Evolutionary conservation across 2,113 vertebrate genomes (phyloP).

Genomic region (Oncorhynchus nerka): DNA sequence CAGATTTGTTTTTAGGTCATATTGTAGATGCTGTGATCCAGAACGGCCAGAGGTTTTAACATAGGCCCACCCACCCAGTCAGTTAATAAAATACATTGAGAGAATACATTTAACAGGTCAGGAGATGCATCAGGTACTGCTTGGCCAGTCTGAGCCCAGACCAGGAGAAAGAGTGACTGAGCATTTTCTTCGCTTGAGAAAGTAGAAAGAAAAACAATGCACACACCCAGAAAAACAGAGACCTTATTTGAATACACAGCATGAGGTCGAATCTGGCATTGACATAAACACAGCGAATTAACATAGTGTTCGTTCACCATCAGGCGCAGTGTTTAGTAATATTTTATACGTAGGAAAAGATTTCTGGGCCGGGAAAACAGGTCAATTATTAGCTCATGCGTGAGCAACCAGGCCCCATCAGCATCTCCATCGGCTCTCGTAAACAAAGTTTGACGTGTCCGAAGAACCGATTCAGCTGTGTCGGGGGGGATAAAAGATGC

Average conservation of each 20-base stretch:
- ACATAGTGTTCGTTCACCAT: no score
- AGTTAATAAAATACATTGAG: not conserved
- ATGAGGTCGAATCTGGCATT: no score
- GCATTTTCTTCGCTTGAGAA: constrained; percentile 21
- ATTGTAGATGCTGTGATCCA: no score
- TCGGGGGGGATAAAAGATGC: constrained; percentile 21
- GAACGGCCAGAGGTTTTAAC: no score
- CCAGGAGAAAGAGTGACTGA: not conserved
- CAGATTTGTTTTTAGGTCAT: no score
- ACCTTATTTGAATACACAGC: no score
- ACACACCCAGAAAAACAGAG: not conserved
- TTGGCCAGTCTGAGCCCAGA: not conserved
- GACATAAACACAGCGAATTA: no score
- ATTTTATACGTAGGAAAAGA: no score
- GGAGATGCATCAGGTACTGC: not conserved
- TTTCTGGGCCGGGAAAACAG: constrained; percentile 50
- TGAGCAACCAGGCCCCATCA: constrained; percentile 40
- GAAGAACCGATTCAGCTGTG: constrained; percentile 23
- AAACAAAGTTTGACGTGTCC: constrained; percentile 39
- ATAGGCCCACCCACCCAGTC: no score
- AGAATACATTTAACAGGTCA: not conserved
- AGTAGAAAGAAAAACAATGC: constrained; percentile 10
- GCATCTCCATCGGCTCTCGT: constrained; percentile 7
- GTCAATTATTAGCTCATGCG: constrained; percentile 60
- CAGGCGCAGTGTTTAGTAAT: no score